Evolutionary conservation across 2,888 invertebrate genomes (phyloP).

Genomic region (Melanargia galathea): DNA sequence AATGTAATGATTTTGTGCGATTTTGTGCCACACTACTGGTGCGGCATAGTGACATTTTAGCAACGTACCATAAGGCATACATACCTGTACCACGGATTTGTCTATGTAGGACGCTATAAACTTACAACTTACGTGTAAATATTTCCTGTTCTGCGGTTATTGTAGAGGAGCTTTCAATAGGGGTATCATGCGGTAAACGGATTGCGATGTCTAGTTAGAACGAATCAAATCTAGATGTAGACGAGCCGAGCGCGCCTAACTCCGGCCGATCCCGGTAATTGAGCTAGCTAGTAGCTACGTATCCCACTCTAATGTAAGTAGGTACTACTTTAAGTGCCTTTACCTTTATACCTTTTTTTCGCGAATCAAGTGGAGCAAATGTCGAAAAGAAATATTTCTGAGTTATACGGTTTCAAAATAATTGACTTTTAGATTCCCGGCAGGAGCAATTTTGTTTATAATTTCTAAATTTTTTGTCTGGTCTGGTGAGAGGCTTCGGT

Average conservation of each 20-base stretch:
- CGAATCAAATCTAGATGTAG: conserved; percentile 71
- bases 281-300: conserved; percentile 58
- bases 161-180: conserved; percentile 69
- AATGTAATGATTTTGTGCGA: too few relatives aligned
- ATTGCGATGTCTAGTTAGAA: conserved; percentile 74
- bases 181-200: conserved; percentile 69
- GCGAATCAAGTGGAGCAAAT: conserved; percentile 3
- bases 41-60: too few relatives aligned
- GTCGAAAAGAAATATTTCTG: background rate
- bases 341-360: conserved; percentile 29
- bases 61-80: too few relatives aligned
- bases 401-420: background rate
- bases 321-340: conserved; percentile 29
- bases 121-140: background rate
- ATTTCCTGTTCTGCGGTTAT: conserved; percentile 45
- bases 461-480: too few relatives aligned
- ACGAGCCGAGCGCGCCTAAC: conserved; percentile 34
- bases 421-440: background rate
- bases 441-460: too few relatives aligned
- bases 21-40: too few relatives aligned
- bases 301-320: conserved; percentile 33
- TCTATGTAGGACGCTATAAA: too few relatives aligned
- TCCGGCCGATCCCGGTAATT: conserved; percentile 56
- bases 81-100: too few relatives aligned
- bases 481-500: too few relatives aligned